Evolutionary conservation across 2,888 invertebrate species (phyloP), one percentile per base, ranked within the genome.

Genomic region (Aethes cnicana): DNA sequence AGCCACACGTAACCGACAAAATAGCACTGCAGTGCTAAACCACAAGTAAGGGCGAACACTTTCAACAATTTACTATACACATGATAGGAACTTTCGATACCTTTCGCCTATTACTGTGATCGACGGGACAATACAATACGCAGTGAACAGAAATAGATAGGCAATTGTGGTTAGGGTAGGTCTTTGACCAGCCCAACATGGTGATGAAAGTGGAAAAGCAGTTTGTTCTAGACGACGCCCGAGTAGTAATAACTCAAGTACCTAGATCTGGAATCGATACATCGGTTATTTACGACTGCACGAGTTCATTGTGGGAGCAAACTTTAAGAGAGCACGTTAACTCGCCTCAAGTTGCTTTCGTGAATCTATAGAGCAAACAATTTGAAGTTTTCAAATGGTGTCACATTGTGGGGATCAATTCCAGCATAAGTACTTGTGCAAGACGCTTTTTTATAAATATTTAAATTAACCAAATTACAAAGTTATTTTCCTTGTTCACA

Each of bases 121-220:
- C 39, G 46, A 52, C 52, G 32, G 44, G 46, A 52, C 52, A 46
- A 46, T 46, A 52, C 39, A 23, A n/a, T 52, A 39, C 14, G 41
- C 23, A 20, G 35, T 41, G 41, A 14, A 48, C 26, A 42, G 49
- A 49, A 49, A 49, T 49, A 49, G 42, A 49, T 49, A 35, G 49
- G 17, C 42, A 42, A 49, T 49, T 49, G 49, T 49, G 23, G 33
- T 39, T 17, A 41, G 28, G 43, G 52, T 66, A 70, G 71, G 72
- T 68, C 71, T 72, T 68, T 72, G 72, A 65, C 69, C 74, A 72
- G 58, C 84, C 81, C 74, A 76, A 82, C 79, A 84, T 72, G 81
- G 84, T 57, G 67, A 84, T 70, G 87, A 87, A 87, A 87, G 86
- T 80, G 68, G 70, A 57, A 55, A 62, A 61, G 64, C 63, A 66